These are phyloP conservation scores for Bombus confusus DNA, from an alignment of 1,140 invertebrate species.

Conservation along the genomic window DNA sequence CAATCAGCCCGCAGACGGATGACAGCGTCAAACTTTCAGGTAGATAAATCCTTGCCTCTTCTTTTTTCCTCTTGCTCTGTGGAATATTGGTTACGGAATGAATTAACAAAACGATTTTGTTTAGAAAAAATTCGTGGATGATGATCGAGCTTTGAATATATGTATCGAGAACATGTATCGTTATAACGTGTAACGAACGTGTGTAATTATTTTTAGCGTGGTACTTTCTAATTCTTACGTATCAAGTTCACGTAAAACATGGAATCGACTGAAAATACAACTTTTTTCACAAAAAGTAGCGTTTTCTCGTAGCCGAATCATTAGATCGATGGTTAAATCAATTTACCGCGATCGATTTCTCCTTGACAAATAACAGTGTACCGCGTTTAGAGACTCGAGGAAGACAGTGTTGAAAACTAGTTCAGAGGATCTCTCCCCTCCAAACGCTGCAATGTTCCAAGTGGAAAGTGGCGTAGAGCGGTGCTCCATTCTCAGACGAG, in stretches of 20 bases:
- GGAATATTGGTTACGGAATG: not conserved
- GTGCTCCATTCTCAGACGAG: constrained; percentile 12
- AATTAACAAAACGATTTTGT: not conserved
- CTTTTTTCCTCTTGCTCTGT: too few species aligned
- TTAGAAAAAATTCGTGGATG: not conserved
- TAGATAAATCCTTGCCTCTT: not conserved
- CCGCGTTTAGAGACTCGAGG: not conserved
- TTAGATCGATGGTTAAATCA: not conserved
- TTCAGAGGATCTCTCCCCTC: constrained; percentile 9
- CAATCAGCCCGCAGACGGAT: constrained; percentile 17
- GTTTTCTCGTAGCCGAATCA: not conserved
- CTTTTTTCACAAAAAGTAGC: not conserved
- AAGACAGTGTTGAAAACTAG: not conserved
- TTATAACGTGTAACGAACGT: too few species aligned
- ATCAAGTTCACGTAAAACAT: too few species aligned
- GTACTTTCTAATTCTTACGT: too few species aligned
- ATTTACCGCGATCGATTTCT: constrained; percentile 5
- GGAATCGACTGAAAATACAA: not conserved
- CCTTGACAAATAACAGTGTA: not conserved
- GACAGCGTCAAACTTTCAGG: constrained; percentile 3
- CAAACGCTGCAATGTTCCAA: not conserved
- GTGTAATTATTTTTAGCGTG: too few species aligned
- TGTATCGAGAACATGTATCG: too few species aligned
- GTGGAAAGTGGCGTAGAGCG: constrained; percentile 32
- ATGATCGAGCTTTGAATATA: too few species aligned